Base-by-base conservation (phyloP, 2,113 vertebrate genomes). In the Vidua macroura region DNA sequence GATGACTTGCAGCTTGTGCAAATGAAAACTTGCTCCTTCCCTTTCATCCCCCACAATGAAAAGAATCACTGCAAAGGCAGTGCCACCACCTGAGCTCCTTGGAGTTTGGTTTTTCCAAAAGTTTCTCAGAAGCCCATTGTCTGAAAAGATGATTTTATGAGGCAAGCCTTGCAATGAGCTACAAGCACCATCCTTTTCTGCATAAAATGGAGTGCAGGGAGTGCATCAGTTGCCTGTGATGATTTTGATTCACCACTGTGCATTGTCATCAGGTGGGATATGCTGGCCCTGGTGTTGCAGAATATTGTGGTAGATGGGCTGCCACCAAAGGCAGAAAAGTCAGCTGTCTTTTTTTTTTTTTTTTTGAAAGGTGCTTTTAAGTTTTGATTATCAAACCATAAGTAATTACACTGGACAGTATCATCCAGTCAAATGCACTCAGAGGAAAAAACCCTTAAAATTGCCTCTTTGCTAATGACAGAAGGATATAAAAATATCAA, bases 271-370 rank as follows among this genome's bases (percentile, higher is more conserved):
- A 66, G 18, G 2, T 1, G 43, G 39, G 44, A 80, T 20, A 24
- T 0, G 0, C 33, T n/a, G 39, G 31, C 7, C 23, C 28, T 31
- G 28, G 2, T 31, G 31, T 6, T 43, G 43, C 51, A 67, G 22
- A 87, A 48, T 13, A 27, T 15, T 46, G 39, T 39, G 23, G 31
- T 30, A 53, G 39, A 43, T 62, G 64, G 33, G 33, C 52, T 74
- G 52, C 25, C 15, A 78, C 22, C 0, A 2, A 3, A 72, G 28
- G 27, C 41, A 75, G 58, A 82, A 46, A 74, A 18, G 30, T 43
- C 62, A 72, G n/a, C 7, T 67, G 46, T 23, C 24, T n/a, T 51
- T 24, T 67, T 35, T 35, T 35, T 35, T 35, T 58, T 63, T 58
- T 48, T 84, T 43, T 74, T 62, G 27, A 21, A 85, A 86, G 15